phyloP scores from a whole-genome alignment of 2,113 vertebrate species.

The Erythrocercus mccallii region DNA sequence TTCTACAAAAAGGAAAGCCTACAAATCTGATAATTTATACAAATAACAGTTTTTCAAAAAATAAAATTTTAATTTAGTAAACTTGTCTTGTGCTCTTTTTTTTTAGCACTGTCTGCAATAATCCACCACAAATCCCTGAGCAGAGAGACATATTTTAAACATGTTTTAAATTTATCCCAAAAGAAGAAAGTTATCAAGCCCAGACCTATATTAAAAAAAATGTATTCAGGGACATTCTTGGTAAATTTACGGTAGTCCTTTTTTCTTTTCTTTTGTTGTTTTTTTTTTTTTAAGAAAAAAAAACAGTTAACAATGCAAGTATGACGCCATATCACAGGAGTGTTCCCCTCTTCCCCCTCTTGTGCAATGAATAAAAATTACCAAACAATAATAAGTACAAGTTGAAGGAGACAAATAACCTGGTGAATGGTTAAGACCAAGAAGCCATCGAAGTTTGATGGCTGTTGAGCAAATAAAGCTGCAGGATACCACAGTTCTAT shows the following conservation, averaged over 20 bases:
- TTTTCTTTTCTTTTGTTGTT: background rate
- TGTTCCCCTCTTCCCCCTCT: conserved; percentile 26
- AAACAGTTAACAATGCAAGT: conserved; percentile 46
- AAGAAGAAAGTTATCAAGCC: conserved; percentile 68
- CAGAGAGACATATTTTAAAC: conserved; percentile 85
- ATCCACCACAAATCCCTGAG: conserved; percentile 95
- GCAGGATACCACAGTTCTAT: conserved; percentile 61
- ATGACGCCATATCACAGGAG: conserved; percentile 41
- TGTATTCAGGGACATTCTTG: conserved; percentile 68
- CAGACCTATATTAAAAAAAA: conserved; percentile 64
- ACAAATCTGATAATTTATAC: conserved; percentile 99
- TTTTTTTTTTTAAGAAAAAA: background rate
- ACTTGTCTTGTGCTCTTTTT: conserved; percentile 83
- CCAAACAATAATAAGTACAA: conserved; percentile 47
- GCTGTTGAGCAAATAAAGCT: conserved; percentile 68
- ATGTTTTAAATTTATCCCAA: conserved; percentile 67
- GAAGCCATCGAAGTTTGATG: conserved; percentile 41
- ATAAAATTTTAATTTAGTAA: conserved; percentile 98
- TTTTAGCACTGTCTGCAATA: conserved; percentile 86
- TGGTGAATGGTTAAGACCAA: conserved; percentile 54
- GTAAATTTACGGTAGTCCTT: conserved; percentile 51
- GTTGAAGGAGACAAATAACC: conserved; percentile 48
- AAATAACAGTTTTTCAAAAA: conserved; percentile 94
- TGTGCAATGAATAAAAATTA: conserved; percentile 60
- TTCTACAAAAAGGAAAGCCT: conserved; percentile 91